Evolutionary conservation across 2,888 invertebrate species (phyloP), one percentile per base, ranked within the genome.

Genomic region (Stomorhina lunata): DNA sequence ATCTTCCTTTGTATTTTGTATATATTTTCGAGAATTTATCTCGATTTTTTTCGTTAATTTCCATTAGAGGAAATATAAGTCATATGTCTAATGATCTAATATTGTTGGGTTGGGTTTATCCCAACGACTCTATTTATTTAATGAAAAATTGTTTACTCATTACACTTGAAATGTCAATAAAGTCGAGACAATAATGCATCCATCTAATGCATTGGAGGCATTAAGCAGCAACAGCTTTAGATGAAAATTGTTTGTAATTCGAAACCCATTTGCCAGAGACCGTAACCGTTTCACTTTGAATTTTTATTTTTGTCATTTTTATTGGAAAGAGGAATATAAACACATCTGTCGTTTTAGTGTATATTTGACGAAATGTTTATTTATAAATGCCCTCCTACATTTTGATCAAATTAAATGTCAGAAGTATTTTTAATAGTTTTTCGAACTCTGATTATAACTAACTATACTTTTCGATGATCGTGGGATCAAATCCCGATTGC

Each of bases 161-260:
- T 79, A 66, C 75, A 79, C 82, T 79, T 76, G 79, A 82, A 76
- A 82, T 76, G 82, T 82, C 75, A 75, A 79, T 71, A 76, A 61
- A 76, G 71, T 29, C 66, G 66, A 25, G 59, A 68, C 59, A 61
- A 57, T 48, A 29, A 15, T 15, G n/a, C n/a, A n/a, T n/a, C n/a
- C n/a, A n/a, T n/a, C n/a, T n/a, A 78, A 63, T 55, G 69, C 69
- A 45, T 53, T 48, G 45, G 32, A 10, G 61, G 2, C 55, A 55
- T 29, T 10, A 25, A 37, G 27, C 53, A 32, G 3, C 45, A 43
- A 32, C 57, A 40, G 12, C 12, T 43, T 61, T 32, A 25, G 59
- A 45, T 22, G n/a, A 20, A 66, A 17, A 43, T 17, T n/a, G 6
- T 63, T 37, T 77, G 81, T 73, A 82, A 82, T 76, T 76, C 37